phyloP scores from a whole-genome alignment of 2,888 invertebrate genomes.

The Eustalomyia histrio region DNA sequence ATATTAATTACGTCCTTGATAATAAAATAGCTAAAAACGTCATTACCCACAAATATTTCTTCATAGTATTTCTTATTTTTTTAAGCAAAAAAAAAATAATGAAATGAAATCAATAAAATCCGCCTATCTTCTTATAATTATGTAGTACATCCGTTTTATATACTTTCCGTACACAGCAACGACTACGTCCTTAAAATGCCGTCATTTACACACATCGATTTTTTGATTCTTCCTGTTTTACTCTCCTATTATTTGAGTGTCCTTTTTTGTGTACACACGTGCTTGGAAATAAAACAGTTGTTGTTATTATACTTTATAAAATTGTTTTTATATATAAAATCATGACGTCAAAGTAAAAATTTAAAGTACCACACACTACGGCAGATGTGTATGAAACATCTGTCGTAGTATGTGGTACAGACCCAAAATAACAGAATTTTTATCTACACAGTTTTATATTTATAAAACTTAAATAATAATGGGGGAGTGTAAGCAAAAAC shows the following conservation, averaged over 20 bases:
- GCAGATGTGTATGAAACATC: no score
- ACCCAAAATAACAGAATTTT: no score
- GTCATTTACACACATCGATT: constrained; percentile 36
- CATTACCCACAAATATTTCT: background rate
- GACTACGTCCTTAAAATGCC: constrained; percentile 48
- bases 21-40: constrained; percentile 22
- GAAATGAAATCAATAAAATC: constrained; percentile 52
- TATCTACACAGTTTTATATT: no score
- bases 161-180: constrained; percentile 19
- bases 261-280: background rate
- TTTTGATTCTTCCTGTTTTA: constrained; percentile 1
- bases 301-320: no score
- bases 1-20: constrained; percentile 68
- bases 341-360: constrained; percentile 74
- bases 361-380: constrained; percentile 57
- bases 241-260: background rate
- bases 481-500: constrained; percentile 5
- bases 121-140: constrained; percentile 45
- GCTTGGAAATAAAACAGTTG: constrained; percentile 15
- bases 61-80: background rate
- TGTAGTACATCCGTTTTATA: constrained; percentile 36
- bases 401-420: no score
- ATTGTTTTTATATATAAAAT: constrained; percentile 45
- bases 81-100: background rate
- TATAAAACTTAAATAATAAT: background rate